Conservation (phyloP, 2,113 vertebrate genomes). For the Neoarius graeffei region DNA sequence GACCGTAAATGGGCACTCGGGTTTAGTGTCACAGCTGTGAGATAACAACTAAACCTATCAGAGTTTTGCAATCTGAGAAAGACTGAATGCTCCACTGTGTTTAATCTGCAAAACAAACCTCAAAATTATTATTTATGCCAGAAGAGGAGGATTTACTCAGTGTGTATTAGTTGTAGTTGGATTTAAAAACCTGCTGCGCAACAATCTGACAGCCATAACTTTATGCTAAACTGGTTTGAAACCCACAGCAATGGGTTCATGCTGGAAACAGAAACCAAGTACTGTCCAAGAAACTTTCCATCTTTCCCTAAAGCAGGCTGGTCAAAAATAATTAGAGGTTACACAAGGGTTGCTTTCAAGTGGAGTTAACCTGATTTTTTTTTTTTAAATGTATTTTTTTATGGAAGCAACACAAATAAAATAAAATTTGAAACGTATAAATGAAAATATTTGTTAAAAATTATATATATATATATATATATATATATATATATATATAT, state of each 20-base stretch:
- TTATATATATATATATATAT: too few relatives aligned
- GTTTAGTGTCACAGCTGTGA: conserved; percentile 9
- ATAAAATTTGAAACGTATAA: too few relatives aligned
- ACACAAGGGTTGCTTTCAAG: conserved; percentile 50
- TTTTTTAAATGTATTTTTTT: background rate
- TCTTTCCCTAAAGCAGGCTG: conserved; percentile 38
- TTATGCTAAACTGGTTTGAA: background rate
- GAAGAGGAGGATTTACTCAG: background rate
- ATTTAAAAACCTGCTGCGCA: background rate
- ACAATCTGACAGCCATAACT: background rate
- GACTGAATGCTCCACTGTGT: background rate
- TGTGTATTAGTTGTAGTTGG: too few relatives aligned
- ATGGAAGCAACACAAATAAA: background rate
- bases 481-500: too few relatives aligned
- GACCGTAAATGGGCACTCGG: conserved; percentile 39
- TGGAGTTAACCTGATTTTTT: background rate
- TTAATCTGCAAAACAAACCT: conserved; percentile 1
- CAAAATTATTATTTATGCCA: background rate
- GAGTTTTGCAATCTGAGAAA: conserved; percentile 6
- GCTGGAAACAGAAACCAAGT: conserved; percentile 7
- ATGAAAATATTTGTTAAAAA: too few relatives aligned
- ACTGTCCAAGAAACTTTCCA: conserved; percentile 41
- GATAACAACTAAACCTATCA: background rate
- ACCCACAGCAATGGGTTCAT: background rate
- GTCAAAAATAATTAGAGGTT: conserved; percentile 65